phyloP scores from a whole-genome alignment of 2,888 invertebrate genomes.

The Thymelicus acteon region DNA sequence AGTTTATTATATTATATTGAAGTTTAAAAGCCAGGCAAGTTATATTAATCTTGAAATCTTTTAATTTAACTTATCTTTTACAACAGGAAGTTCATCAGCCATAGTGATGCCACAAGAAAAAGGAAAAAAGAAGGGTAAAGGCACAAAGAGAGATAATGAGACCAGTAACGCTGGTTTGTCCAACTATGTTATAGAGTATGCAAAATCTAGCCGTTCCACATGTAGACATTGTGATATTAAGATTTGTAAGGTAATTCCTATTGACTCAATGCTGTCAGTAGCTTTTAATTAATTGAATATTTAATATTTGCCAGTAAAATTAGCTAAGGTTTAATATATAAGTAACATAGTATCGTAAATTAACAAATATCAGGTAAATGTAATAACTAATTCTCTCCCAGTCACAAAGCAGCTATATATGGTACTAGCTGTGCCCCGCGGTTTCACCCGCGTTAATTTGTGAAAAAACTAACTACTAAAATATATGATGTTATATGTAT shows the following conservation, averaged over 20 bases:
- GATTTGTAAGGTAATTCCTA: conserved; percentile 88
- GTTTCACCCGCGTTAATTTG: too few species aligned
- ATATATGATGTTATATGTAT: too few species aligned
- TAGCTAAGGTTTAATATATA: background rate
- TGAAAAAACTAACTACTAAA: too few species aligned
- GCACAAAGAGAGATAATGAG: conserved; percentile 44
- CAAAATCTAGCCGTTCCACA: conserved; percentile 92
- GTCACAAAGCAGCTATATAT: too few species aligned
- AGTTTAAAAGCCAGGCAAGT: too few species aligned
- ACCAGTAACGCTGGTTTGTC: conserved; percentile 53
- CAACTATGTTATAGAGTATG: conserved; percentile 92
- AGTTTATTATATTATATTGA: conserved; percentile 15
- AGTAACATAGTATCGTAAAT: too few species aligned
- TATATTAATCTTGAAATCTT: too few species aligned
- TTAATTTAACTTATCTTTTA: too few species aligned
- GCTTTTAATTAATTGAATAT: too few species aligned
- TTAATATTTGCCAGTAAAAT: background rate
- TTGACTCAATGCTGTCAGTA: background rate
- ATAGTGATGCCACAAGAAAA: conserved; percentile 80
- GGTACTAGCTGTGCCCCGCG: too few species aligned
- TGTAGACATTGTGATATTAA: conserved; percentile 94
- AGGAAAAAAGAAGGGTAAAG: conserved; percentile 77
- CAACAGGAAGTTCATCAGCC: conserved; percentile 51
- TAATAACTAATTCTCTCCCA: too few species aligned
- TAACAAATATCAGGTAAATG: too few species aligned